Evolutionary conservation across 2,113 vertebrate species (phyloP).

Genomic region (Casuarius casuarius): DNA sequence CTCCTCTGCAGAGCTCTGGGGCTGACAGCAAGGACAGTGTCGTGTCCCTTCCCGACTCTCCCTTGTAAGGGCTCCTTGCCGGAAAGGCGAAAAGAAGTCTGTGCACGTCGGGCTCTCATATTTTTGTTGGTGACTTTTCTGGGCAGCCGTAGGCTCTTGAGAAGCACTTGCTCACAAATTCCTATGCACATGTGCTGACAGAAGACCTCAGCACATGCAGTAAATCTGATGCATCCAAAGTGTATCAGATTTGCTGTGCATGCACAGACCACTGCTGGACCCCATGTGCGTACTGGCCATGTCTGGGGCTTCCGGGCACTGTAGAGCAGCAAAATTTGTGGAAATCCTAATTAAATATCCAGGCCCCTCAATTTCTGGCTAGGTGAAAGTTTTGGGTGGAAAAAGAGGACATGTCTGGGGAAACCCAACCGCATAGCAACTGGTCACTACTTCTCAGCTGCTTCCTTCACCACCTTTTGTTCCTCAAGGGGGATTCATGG

Average conservation of each 20-base stretch:
- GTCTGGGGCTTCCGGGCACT: background rate
- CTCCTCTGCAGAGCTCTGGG: background rate
- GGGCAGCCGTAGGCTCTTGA: background rate
- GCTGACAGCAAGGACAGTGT: background rate
- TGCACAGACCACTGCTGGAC: rapidly evolving
- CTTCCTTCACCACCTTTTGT: background rate
- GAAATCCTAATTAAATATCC: background rate
- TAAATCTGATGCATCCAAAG: background rate
- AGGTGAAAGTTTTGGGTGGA: background rate
- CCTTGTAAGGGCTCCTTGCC: background rate
- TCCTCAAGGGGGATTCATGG: background rate
- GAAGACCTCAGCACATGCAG: background rate
- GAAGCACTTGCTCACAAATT: background rate
- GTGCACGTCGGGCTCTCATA: background rate
- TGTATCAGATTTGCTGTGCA: background rate
- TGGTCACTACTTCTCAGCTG: background rate
- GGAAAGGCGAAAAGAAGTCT: background rate
- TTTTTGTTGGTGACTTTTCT: background rate
- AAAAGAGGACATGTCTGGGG: background rate
- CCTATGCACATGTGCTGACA: background rate
- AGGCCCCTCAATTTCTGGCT: background rate
- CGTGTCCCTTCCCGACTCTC: background rate
- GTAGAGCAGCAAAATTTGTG: background rate
- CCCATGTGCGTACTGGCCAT: background rate
- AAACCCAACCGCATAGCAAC: background rate